Evolutionary conservation across 2,113 vertebrate species (phyloP).

Genomic region (Lagenorhynchus albirostris): DNA sequence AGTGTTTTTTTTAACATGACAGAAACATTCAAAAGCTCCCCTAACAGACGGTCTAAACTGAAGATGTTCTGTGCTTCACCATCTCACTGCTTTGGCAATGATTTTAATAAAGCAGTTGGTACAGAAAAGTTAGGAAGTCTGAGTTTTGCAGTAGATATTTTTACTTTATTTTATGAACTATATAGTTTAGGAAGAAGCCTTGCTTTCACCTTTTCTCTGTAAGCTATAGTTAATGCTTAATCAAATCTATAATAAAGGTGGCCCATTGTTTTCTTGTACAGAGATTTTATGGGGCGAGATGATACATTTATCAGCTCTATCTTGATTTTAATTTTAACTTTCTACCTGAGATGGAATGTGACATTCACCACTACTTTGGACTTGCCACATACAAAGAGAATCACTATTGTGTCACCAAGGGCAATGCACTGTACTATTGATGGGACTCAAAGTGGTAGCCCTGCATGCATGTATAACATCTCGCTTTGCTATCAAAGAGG

Average conservation of each 20-base stretch:
- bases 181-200: neutral
- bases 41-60: neutral
- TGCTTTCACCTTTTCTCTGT: neutral
- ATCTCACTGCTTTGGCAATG: neutral
- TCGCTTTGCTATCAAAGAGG: neutral
- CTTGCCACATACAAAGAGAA: neutral
- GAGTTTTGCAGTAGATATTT: neutral
- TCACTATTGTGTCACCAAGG: neutral
- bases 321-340: neutral
- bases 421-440: fast-evolving
- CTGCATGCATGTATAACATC: neutral
- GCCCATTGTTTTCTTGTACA: neutral
- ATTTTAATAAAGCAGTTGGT: neutral
- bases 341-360: neutral
- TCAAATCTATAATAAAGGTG: neutral
- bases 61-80: neutral
- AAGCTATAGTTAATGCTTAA: neutral
- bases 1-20: neutral
- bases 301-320: neutral
- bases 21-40: conserved; percentile 7
- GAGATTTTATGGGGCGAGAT: neutral
- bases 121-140: neutral
- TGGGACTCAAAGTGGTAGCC: neutral
- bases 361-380: neutral
- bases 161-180: neutral